A percentile compares a stretch with the other conserved stretches of the same genome.
Conservation (phyloP, 2,888 invertebrate species). For the Antheraea yamamai region DNA sequence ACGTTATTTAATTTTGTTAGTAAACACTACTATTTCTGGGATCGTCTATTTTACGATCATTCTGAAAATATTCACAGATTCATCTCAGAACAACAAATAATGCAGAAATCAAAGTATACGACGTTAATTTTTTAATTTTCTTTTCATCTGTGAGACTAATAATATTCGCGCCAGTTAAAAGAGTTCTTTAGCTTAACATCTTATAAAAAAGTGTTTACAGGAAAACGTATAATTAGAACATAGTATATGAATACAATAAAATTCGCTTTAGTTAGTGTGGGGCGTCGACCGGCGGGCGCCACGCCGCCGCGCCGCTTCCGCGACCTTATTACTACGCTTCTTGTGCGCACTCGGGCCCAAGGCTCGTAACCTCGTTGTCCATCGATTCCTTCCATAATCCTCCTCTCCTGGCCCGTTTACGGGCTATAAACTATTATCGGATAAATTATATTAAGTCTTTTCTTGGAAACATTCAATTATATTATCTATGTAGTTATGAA, state of each 20-base stretch:
- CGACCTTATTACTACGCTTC: slow-evolving; percentile 64
- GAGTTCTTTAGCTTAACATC: not conserved
- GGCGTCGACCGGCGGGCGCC: slow-evolving; percentile 70
- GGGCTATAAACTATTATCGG: slow-evolving; percentile 25
- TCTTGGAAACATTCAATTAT: slow-evolving; percentile 31
- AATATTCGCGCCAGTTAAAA: not conserved
- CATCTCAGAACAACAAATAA: not conserved
- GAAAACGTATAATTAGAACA: slow-evolving; percentile 28
- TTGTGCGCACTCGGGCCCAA: slow-evolving; percentile 44
- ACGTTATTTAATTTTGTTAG: not conserved
- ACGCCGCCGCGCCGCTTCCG: slow-evolving; percentile 69
- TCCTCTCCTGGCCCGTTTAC: slow-evolving; percentile 45
- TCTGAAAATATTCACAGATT: not conserved
- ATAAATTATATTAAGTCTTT: slow-evolving; percentile 34
- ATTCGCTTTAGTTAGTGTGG: slow-evolving; percentile 55
- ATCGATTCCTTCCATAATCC: slow-evolving; percentile 63
- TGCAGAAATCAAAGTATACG: not conserved
- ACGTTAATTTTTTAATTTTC: not conserved
- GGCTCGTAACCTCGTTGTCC: slow-evolving; percentile 64
- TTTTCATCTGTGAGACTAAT: slow-evolving; percentile 10
- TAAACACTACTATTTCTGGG: not conserved
- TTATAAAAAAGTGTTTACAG: slow-evolving; percentile 19
- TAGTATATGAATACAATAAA: slow-evolving; percentile 46
- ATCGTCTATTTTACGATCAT: not conserved
- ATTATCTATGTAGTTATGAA: not conserved